Percentiles rank a stretch among this genome's conserved stretches.
These are phyloP conservation scores for Spilogale gracilis DNA, from an alignment of 2,113 vertebrate species.

Conservation along the genomic window DNA sequence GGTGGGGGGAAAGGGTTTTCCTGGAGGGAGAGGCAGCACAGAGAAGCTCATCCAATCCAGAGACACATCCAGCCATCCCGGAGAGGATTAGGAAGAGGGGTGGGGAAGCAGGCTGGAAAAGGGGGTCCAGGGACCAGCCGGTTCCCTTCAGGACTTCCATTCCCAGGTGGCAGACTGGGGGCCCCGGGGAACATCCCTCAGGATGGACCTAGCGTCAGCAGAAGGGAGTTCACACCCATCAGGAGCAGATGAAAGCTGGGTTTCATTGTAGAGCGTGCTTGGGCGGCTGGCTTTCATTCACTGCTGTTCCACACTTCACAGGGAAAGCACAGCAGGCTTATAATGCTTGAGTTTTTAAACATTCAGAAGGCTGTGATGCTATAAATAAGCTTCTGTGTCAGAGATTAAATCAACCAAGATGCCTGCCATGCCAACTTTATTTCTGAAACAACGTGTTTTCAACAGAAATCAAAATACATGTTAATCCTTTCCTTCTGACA, in stretches of 20 bases:
- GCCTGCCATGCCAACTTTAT: slow-evolving; percentile 73
- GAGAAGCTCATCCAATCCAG: not conserved
- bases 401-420: slow-evolving; percentile 82
- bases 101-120: not conserved
- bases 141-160: not conserved
- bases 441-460: slow-evolving; percentile 79
- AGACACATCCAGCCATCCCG: not conserved
- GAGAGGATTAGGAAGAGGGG: not conserved
- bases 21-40: not conserved
- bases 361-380: slow-evolving; percentile 79
- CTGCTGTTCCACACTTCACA: slow-evolving; percentile 55
- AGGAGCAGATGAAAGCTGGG: slow-evolving; percentile 30
- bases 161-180: not conserved
- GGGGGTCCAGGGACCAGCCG: not conserved
- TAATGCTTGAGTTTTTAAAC: slow-evolving; percentile 78
- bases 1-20: not conserved
- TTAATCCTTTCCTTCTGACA: slow-evolving; percentile 72
- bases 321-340: slow-evolving; percentile 80
- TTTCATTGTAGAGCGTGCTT: slow-evolving; percentile 48
- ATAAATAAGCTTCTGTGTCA: slow-evolving; percentile 79
- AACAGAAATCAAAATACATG: slow-evolving; percentile 71
- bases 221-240: not conserved
- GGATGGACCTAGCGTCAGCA: not conserved
- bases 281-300: slow-evolving; percentile 61
- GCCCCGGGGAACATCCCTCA: not conserved